Evolutionary conservation across 2,113 vertebrate species (phyloP).

Genomic region (Smithornis capensis): DNA sequence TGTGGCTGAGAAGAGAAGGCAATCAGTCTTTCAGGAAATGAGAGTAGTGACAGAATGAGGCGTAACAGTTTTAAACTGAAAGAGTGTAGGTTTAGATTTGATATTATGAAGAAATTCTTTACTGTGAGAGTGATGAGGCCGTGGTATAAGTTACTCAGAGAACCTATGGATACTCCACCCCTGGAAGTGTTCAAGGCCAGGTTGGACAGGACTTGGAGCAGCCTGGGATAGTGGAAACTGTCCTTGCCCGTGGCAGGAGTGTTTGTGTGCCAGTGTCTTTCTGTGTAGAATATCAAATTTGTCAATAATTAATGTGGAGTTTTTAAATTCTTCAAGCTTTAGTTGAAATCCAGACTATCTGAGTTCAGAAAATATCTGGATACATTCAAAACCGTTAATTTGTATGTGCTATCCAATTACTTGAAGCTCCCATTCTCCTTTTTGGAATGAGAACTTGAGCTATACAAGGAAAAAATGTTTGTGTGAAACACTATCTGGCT

Average conservation of each 20-base stretch:
- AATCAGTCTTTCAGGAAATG: background rate
- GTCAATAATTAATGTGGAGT: background rate
- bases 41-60: background rate
- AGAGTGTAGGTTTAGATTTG: background rate
- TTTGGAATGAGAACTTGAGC: background rate
- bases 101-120: background rate
- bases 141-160: background rate
- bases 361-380: no score
- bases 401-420: background rate
- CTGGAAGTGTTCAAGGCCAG: background rate
- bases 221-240: background rate
- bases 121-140: rapidly evolving
- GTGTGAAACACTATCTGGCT: background rate
- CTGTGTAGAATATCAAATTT: background rate
- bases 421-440: background rate
- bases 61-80: background rate
- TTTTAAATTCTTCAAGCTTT: no score
- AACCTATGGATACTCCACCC: background rate
- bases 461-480: background rate
- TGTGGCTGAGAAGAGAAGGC: background rate
- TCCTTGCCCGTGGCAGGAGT: background rate
- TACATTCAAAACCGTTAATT: no score
- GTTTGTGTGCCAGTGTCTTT: background rate
- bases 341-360: no score
- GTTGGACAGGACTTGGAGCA: rapidly evolving